Base-by-base conservation (phyloP, 2,797 vertebrate species). In the Bovichtus variegatus region DNA sequence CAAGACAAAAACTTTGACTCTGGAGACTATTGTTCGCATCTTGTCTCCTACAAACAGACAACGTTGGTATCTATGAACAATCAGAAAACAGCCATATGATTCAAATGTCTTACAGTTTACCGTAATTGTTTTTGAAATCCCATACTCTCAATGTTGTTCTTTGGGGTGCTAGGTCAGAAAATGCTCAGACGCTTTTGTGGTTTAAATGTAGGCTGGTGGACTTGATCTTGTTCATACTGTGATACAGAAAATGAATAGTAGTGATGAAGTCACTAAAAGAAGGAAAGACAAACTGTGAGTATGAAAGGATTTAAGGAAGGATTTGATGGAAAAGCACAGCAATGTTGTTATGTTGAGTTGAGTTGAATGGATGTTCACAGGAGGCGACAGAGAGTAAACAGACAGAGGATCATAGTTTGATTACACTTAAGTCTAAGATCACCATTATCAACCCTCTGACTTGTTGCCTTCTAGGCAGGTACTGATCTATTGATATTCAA, bases 401-500 rank as follows among this genome's bases (percentile, higher is more conserved):
- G 41, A 74, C 29, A 18, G 51, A 31, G 19, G 25, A 60, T 70
- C 10, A 61, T 16, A 60, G 1, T 68, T 63, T 63, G 55, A 74
- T 69, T 29, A 6, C 16, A 25, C 11, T 6, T 13, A 43, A 44
- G 10, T 49, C 31, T 36, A 51, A 62, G 31, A 47, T 57, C 41
- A 64, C n/a, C 23, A 31, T 67, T 63, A 73, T 46, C 18, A 62
- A 40, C 3, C 27, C 16, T 27, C 23, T 25, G 57, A 25, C 31
- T 51, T 69, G 36, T 50, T 70, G 29, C 54, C 64, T 60, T 73
- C 11, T 34, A 31, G 69, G 12, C 60, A 34, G 34, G 18, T 19
- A 16, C 9, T 40, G 36, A 59, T 73, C 50, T 76, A 44, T 75
- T 74, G 64, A 36, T 38, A 59, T 41, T 68, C 43, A 49, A 29